Base-by-base conservation (phyloP, 2,113 vertebrate species). In the Tympanuchus pallidicinctus region DNA sequence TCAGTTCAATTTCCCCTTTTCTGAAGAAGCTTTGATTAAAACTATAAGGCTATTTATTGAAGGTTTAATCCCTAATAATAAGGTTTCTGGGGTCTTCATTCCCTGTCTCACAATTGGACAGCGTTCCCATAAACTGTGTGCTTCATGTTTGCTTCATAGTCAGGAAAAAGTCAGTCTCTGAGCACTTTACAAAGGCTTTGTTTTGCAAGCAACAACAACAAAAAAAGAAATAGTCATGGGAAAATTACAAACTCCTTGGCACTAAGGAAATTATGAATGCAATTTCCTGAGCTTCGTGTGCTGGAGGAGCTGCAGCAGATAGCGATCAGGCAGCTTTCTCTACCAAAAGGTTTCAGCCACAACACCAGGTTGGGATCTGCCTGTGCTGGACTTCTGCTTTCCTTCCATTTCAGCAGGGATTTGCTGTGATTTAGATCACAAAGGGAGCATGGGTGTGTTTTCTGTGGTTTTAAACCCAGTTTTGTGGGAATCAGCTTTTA, bases 241-340 rank as follows among this genome's bases (percentile, higher is more conserved):
- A 91, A 94, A 95, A 94, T 71, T 61, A 90, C 38, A 88, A 82
- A 67, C 76, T 5, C 0, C 61, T 94, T 95, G 95, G 88, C 88
- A 86, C 61, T 89, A 78, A 86, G 88, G 82, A 92, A 94, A 94
- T 95, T 86, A 94, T 94, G 95, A 94, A 75, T 78, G 89, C 82
- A 75, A 95, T 97, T 95, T 97, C 95, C 96, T 97, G 96, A 93
- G 79, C 88, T 92, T 61, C 63, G 43, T 72, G 86, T 71, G 87
- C 89, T 83, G 88, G 73, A 91, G 82, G 92, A 91, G 88, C 57
- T 66, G 64, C 82, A 93, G 50, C 59, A 89, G 93, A 89, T 57
- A 90, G 79, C 79, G 52, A 61, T 67, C 89, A 81, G 93, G 69
- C 79, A 78, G 76, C 69, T 71, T 67, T 91, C 69, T 56, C 1